phyloP scores from a whole-genome alignment of 1,140 invertebrate genomes.

The Bombus confusus region DNA sequence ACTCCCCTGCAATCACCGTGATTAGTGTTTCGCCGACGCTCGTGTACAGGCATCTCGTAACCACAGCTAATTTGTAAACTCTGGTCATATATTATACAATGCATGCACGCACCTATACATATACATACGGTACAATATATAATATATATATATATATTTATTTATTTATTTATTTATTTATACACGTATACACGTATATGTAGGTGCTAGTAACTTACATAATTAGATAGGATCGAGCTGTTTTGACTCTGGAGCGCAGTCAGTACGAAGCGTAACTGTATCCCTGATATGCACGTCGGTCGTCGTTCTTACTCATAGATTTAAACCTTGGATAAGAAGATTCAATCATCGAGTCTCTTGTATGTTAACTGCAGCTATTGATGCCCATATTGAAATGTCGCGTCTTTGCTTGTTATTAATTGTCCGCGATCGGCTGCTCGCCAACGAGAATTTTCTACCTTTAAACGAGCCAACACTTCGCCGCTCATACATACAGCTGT shows the following conservation, averaged over 20 bases:
- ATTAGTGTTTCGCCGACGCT: constrained; percentile 77
- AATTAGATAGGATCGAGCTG: constrained; percentile 63
- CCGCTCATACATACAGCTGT: neutral
- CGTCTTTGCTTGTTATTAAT: constrained; percentile 33
- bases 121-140: constrained; percentile 18
- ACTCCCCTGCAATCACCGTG: constrained; percentile 77
- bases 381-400: constrained; percentile 12
- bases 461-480: neutral
- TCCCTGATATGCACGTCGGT: constrained; percentile 26
- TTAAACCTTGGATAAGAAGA: constrained; percentile 41
- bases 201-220: constrained; percentile 53
- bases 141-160: constrained; percentile 38
- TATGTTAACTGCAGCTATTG: constrained; percentile 29
- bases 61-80: constrained; percentile 78
- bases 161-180: fast-evolving
- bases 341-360: constrained; percentile 33
- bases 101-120: neutral
- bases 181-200: neutral
- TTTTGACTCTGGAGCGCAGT: constrained; percentile 24
- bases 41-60: constrained; percentile 71
- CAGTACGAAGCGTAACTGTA: constrained; percentile 52
- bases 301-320: constrained; percentile 36
- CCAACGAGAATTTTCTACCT: too few relatives aligned
- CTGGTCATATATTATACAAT: constrained; percentile 31
- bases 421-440: neutral